Evolutionary conservation across 1,140 invertebrate species (phyloP).

Genomic region (Drosophila nannoptera): DNA sequence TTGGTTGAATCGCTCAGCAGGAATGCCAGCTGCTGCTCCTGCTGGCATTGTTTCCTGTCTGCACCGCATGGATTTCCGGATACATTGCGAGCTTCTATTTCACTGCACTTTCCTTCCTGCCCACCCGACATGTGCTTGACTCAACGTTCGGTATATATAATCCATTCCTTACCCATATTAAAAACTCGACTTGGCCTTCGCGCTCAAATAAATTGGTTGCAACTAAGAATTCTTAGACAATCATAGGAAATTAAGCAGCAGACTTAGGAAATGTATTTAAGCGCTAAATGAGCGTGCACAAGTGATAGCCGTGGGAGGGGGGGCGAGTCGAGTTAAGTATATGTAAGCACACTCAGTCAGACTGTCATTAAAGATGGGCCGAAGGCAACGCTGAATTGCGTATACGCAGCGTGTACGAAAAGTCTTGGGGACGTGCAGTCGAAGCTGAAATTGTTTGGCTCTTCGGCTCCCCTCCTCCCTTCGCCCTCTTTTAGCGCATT

Average conservation of each 20-base stretch:
- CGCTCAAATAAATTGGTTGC: not conserved
- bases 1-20: constrained; percentile 3
- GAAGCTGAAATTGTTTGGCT: constrained; percentile 30
- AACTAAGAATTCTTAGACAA: not conserved
- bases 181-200: too few species aligned
- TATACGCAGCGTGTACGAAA: constrained; percentile 48
- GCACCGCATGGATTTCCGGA: not conserved
- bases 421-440: constrained; percentile 27
- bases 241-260: constrained; percentile 47
- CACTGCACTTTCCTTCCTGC: constrained; percentile 5
- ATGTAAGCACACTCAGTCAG: constrained; percentile 4
- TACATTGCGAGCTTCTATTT: constrained; percentile 3
- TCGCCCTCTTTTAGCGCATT: not conserved
- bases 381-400: constrained; percentile 39
- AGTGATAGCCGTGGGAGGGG: constrained; percentile 9
- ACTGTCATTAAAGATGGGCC: constrained; percentile 32
- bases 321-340: not conserved
- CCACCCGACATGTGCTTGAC: not conserved
- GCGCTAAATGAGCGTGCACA: constrained; percentile 40
- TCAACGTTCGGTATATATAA: too few species aligned
- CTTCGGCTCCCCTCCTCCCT: constrained; percentile 1
- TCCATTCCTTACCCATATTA: not conserved
- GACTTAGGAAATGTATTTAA: constrained; percentile 46
- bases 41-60: constrained; percentile 7
- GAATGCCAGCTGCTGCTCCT: not conserved